A percentile compares a stretch with the other conserved stretches of the same genome.
Evolutionary conservation across 2,888 invertebrate species (phyloP).

Genomic region (Ichneumon xanthorius): DNA sequence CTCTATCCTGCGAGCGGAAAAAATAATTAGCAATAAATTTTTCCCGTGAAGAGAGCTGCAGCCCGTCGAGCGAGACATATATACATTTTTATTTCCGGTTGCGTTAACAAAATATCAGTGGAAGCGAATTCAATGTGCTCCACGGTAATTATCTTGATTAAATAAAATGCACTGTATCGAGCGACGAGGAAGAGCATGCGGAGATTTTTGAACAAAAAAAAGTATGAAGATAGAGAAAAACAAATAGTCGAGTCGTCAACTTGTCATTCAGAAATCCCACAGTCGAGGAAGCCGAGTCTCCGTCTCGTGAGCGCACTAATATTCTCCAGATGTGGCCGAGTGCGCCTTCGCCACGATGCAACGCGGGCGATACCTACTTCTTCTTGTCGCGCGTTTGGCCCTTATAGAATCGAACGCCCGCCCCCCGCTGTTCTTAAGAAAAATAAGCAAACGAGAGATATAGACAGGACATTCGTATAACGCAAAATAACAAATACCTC

Average conservation of each 20-base stretch:
- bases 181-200: neutral
- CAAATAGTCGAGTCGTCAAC: slow-evolving; percentile 4
- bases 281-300: slow-evolving; percentile 23
- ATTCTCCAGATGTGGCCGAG: slow-evolving; percentile 70
- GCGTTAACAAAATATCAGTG: slow-evolving; percentile 19
- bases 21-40: slow-evolving; percentile 83
- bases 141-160: slow-evolving; percentile 29
- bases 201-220: neutral
- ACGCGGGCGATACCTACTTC: slow-evolving; percentile 40
- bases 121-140: slow-evolving; percentile 8
- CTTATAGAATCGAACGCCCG: slow-evolving; percentile 49
- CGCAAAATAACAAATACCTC: slow-evolving; percentile 51
- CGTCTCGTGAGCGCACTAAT: slow-evolving; percentile 56
- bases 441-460: slow-evolving; percentile 48
- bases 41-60: slow-evolving; percentile 32
- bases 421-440: slow-evolving; percentile 40
- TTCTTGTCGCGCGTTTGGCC: neutral
- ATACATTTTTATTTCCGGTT: neutral
- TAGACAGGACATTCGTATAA: slow-evolving; percentile 30
- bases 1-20: slow-evolving; percentile 65
- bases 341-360: slow-evolving; percentile 48
- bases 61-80: slow-evolving; percentile 16
- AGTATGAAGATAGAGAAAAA: neutral
- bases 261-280: slow-evolving; percentile 15
- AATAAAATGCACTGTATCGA: slow-evolving; percentile 34